phyloP scores from a whole-genome alignment of 1,140 invertebrate genomes.

The Drosophila rhopaloa region DNA sequence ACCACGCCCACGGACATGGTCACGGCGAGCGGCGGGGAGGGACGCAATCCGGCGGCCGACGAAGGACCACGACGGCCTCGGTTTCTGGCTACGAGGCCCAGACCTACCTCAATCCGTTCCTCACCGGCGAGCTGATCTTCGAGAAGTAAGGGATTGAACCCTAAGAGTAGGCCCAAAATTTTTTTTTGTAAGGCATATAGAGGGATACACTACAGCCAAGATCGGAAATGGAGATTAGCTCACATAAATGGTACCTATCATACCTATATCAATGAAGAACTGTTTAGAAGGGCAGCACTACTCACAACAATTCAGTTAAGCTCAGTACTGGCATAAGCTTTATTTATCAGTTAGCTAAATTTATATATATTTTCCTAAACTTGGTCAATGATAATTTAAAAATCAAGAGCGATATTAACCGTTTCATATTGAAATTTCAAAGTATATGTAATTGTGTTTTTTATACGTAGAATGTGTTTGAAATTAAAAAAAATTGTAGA shows the following conservation, averaged over 20 bases:
- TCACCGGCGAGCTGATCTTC: constrained; percentile 80
- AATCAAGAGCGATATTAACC: constrained; percentile 1
- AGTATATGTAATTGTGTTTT: neutral
- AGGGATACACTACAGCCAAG: constrained; percentile 1
- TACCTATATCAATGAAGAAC: constrained; percentile 30
- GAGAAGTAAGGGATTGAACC: constrained; percentile 67
- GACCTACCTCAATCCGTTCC: constrained; percentile 80
- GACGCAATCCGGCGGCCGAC: constrained; percentile 43
- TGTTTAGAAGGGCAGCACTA: constrained; percentile 28
- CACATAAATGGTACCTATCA: constrained; percentile 4
- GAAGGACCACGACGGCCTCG: constrained; percentile 67
- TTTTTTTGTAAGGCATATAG: constrained; percentile 14
- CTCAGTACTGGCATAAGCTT: constrained; percentile 26
- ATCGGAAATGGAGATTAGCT: constrained; percentile 12
- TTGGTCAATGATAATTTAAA: constrained; percentile 14
- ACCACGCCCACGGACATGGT: constrained; percentile 63
- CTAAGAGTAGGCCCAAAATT: neutral
- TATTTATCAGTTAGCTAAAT: neutral
- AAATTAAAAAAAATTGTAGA: neutral
- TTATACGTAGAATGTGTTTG: constrained; percentile 4
- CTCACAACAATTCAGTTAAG: constrained; percentile 12
- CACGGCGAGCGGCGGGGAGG: constrained; percentile 63
- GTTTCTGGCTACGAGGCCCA: constrained; percentile 78
- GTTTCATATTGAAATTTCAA: constrained; percentile 6
- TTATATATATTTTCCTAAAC: neutral